A percentile compares a stretch with the other conserved stretches of the same genome.
Evolutionary conservation across 2,888 invertebrate species (phyloP).

Genomic region (Oxytorus armatus): DNA sequence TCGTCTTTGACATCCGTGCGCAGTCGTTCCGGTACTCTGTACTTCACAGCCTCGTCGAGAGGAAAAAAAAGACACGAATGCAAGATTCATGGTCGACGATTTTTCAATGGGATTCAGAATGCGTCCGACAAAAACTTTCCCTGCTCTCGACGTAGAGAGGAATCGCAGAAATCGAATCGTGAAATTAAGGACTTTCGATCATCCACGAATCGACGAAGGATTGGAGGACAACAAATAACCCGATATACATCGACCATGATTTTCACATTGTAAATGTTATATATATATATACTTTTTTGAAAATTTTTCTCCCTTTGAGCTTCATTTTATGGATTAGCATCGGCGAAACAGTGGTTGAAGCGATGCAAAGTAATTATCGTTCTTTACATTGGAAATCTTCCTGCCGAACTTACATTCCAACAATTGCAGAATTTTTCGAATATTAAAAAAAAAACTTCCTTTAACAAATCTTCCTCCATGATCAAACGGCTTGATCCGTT

Average conservation of each 20-base stretch:
- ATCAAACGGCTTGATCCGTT: too few relatives aligned
- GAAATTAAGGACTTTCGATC: slow-evolving; percentile 2
- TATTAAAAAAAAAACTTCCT: too few relatives aligned
- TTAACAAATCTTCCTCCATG: too few relatives aligned
- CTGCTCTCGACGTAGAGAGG: slow-evolving; percentile 13
- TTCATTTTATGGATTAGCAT: too few relatives aligned
- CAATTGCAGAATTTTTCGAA: too few relatives aligned
- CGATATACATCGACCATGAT: slow-evolving; percentile 29
- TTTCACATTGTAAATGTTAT: slow-evolving; percentile 35
- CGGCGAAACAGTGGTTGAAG: too few relatives aligned
- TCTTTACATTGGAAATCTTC: too few relatives aligned
- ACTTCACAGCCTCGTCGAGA: slow-evolving; percentile 54
- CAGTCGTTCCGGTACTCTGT: slow-evolving; percentile 42
- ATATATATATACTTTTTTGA: background rate
- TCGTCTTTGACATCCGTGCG: slow-evolving; percentile 31
- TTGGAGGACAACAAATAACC: slow-evolving; percentile 16
- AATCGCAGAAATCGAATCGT: slow-evolving; percentile 20
- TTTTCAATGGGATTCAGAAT: background rate
- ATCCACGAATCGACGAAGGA: slow-evolving; percentile 10
- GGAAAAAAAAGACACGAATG: slow-evolving; percentile 14
- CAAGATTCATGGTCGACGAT: slow-evolving; percentile 50
- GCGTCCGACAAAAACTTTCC: background rate
- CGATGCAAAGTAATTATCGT: too few relatives aligned
- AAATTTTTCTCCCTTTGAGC: background rate
- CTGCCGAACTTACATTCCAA: too few relatives aligned